Percentiles rank a stretch among this genome's conserved stretches.
Evolutionary conservation across 2,113 vertebrate genomes (phyloP).

Genomic region (Chunga burmeisteri): DNA sequence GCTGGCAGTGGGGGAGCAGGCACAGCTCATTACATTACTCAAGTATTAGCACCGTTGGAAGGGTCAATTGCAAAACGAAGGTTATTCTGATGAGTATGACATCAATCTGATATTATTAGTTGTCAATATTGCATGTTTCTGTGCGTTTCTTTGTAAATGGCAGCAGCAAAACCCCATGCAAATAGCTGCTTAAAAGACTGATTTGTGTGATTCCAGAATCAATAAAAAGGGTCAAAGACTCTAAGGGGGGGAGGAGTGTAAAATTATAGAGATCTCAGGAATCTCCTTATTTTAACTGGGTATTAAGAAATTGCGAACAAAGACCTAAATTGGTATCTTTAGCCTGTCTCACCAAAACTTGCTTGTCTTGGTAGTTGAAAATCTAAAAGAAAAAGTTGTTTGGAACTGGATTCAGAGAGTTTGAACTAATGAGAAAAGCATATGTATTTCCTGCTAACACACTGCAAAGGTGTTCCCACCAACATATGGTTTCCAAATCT

Average conservation of each 20-base stretch:
- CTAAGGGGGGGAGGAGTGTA: neutral
- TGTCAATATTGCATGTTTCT: neutral
- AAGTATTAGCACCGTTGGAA: neutral
- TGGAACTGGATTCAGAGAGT: neutral
- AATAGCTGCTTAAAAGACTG: neutral
- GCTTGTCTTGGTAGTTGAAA: neutral
- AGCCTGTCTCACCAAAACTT: neutral
- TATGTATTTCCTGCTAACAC: neutral
- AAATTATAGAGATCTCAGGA: neutral
- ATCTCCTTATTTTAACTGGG: neutral
- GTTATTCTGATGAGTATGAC: neutral
- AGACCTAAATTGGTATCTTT: neutral
- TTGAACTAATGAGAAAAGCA: neutral
- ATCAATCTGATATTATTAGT: neutral
- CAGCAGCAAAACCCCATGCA: neutral
- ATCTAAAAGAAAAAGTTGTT: neutral
- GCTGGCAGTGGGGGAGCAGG: neutral
- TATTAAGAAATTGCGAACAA: neutral
- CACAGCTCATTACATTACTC: neutral
- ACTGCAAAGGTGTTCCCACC: neutral
- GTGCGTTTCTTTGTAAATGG: neutral
- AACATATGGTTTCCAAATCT: neutral
- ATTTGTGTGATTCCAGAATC: neutral
- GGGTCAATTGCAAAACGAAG: neutral
- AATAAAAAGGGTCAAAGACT: neutral